These are phyloP conservation scores for Hymenochirus boettgeri DNA, from an alignment of 2,113 vertebrate species.

Conservation along the genomic window DNA sequence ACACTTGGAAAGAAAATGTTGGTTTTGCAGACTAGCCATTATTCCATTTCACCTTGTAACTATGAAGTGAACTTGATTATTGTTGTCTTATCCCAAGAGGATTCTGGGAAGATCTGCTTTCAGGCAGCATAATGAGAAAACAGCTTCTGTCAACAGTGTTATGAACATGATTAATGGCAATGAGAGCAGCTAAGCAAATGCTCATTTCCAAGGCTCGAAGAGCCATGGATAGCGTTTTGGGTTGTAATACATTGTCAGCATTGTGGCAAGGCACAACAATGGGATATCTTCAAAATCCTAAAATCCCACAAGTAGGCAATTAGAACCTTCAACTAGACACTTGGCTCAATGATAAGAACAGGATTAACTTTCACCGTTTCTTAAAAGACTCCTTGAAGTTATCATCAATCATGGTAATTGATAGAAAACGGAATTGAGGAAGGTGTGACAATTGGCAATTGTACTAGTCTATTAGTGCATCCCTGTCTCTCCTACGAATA, in stretches of 20 bases:
- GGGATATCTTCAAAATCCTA: constrained; percentile 21
- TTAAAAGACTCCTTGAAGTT: too few relatives aligned
- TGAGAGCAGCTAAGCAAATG: constrained; percentile 29
- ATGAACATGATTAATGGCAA: constrained; percentile 52
- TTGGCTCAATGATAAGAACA: constrained; percentile 13
- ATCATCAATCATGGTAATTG: too few relatives aligned
- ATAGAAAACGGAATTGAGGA: too few relatives aligned
- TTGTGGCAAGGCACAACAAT: constrained; percentile 12
- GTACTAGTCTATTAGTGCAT: too few relatives aligned
- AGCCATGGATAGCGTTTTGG: constrained; percentile 4
- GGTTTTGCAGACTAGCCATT: too few relatives aligned
- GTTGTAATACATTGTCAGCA: constrained; percentile 15
- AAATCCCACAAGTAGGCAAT: constrained; percentile 27
- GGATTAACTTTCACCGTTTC: constrained; percentile 5
- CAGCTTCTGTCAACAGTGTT: constrained; percentile 48
- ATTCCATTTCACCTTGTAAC: constrained; percentile 14
- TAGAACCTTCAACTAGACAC: neutral
- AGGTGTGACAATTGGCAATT: too few relatives aligned
- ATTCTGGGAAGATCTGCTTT: constrained; percentile 55
- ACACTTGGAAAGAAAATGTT: too few relatives aligned
- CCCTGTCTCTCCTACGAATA: too few relatives aligned
- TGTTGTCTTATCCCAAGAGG: constrained; percentile 57
- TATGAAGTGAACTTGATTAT: constrained; percentile 57
- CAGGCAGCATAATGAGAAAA: constrained; percentile 59
- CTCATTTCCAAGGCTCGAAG: constrained; percentile 20